Evolutionary conservation across 1,140 invertebrate species (phyloP).

Genomic region (Meteorus sp.): DNA sequence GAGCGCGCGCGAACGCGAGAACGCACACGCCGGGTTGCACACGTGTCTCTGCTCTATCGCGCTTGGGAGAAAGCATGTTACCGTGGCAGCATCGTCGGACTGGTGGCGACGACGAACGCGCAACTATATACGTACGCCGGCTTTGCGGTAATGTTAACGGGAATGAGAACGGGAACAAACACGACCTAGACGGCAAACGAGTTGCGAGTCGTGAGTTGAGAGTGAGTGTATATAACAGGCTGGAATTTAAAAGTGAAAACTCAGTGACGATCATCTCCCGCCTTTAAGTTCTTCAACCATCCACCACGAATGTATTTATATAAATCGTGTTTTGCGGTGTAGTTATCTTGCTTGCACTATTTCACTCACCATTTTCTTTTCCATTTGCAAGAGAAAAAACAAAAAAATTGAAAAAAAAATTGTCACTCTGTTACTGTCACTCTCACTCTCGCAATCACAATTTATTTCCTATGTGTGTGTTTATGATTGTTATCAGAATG

Average conservation of each 20-base stretch:
- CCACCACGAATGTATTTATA: constrained; percentile 6
- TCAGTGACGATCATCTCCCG: constrained; percentile 40
- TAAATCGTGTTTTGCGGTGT: too few relatives aligned
- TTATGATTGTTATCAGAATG: too few relatives aligned
- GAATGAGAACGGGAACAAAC: constrained; percentile 42
- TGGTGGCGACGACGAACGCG: too few relatives aligned
- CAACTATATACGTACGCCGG: too few relatives aligned
- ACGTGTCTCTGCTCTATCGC: too few relatives aligned
- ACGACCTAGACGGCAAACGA: constrained; percentile 45
- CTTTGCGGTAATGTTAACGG: constrained; percentile 52
- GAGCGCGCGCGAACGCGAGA: neutral
- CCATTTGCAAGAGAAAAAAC: too few relatives aligned
- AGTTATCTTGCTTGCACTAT: too few relatives aligned
- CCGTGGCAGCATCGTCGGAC: constrained; percentile 39
- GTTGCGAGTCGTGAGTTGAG: constrained; percentile 33
- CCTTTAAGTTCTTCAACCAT: constrained; percentile 6
- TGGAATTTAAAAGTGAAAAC: constrained; percentile 58
- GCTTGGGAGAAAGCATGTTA: constrained; percentile 45
- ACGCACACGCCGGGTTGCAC: constrained; percentile 24
- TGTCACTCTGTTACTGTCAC: too few relatives aligned
- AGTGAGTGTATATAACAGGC: constrained; percentile 45
- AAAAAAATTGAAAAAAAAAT: too few relatives aligned
- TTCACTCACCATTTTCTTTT: too few relatives aligned
- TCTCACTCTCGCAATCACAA: too few relatives aligned
- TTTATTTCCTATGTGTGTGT: too few relatives aligned